phyloP scores from a whole-genome alignment of 1,140 invertebrate genomes.

The Arion vulgaris region DNA sequence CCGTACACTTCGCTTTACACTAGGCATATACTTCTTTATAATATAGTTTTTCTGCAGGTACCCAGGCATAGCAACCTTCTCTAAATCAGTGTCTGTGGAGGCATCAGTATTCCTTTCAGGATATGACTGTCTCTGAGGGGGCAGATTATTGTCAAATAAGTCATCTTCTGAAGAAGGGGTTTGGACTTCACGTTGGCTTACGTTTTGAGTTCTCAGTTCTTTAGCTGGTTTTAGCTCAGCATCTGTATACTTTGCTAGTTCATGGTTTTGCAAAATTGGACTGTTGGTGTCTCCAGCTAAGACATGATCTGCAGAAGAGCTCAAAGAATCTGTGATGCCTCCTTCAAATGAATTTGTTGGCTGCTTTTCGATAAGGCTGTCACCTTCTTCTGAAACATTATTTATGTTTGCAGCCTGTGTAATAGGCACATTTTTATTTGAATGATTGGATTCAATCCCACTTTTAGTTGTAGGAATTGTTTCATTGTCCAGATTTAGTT shows the following conservation, averaged over 20 bases:
- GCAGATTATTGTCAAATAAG: neutral
- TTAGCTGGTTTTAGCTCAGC: slow-evolving; percentile 11
- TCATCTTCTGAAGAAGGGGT: neutral
- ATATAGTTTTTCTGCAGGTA: neutral
- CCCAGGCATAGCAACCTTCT: slow-evolving; percentile 24
- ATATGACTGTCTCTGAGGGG: no score
- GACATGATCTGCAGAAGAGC: neutral
- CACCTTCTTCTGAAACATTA: no score
- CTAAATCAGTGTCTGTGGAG: slow-evolving; percentile 34
- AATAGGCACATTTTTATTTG: no score
- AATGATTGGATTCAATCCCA: no score
- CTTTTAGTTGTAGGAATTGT: no score
- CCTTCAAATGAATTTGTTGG: no score
- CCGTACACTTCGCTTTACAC: neutral
- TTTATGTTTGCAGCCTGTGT: no score
- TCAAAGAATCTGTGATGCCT: no score
- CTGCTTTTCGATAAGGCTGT: no score
- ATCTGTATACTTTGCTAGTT: slow-evolving; percentile 15
- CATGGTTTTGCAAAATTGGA: neutral
- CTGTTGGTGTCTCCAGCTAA: neutral
- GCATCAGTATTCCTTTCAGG: slow-evolving; percentile 15
- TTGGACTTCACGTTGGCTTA: neutral
- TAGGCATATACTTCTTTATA: slow-evolving; percentile 20
- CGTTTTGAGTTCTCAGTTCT: slow-evolving; percentile 6
- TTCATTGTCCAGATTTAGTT: no score